phyloP scores from a whole-genome alignment of 2,113 vertebrate genomes.

The Corythornis cristatus region DNA sequence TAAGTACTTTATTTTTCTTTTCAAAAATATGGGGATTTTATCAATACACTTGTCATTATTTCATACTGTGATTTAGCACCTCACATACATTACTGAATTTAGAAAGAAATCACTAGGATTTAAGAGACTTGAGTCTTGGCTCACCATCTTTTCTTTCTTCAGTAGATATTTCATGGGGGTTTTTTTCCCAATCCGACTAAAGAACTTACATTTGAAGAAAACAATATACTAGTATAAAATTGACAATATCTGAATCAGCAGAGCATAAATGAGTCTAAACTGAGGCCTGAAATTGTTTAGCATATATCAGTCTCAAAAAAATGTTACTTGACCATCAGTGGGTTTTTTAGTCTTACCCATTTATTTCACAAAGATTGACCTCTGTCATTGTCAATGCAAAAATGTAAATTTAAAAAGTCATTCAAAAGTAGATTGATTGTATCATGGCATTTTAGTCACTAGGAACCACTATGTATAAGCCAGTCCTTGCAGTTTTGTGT shows the following conservation, averaged over 20 bases:
- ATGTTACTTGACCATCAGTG: not conserved
- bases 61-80: not conserved
- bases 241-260: not conserved
- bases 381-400: not conserved
- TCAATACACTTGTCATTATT: not conserved
- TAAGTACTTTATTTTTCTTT: not conserved
- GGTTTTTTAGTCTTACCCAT: not conserved
- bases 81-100: not conserved
- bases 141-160: not conserved
- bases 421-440: not conserved
- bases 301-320: not conserved
- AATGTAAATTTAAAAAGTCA: not conserved
- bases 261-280: not conserved
- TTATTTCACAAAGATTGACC: not conserved
- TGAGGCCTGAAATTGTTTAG: not conserved
- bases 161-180: not conserved
- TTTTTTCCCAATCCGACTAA: not conserved
- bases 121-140: not conserved
- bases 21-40: fast-evolving
- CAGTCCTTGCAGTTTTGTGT: not conserved
- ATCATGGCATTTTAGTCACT: not conserved
- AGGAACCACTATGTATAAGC: not conserved
- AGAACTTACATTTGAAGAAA: not conserved
- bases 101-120: not conserved
- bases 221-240: not conserved